Percentiles rank a stretch among this genome's conserved stretches.
phyloP scores from a whole-genome alignment of 2,113 vertebrate genomes.

The Lepidothrix coronata region DNA sequence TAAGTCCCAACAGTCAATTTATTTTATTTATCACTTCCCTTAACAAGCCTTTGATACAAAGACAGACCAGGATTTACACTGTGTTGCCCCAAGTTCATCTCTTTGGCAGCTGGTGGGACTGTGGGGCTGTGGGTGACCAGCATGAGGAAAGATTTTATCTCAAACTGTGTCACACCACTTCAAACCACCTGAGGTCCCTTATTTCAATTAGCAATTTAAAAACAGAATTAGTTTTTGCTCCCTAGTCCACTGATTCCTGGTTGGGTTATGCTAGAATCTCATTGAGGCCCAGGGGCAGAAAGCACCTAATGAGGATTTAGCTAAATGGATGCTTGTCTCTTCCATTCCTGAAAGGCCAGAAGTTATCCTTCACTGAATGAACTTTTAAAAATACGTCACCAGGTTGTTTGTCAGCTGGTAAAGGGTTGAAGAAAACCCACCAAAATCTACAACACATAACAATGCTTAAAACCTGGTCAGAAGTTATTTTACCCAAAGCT shows the following conservation, averaged over 20 bases:
- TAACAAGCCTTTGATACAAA: not conserved
- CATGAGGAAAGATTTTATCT: not conserved
- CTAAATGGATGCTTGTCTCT: not conserved
- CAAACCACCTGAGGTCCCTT: not conserved
- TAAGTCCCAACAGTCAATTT: not conserved
- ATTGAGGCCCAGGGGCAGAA: not conserved
- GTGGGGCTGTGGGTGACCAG: not conserved
- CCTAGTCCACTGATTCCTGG: not conserved
- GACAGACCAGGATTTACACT: not conserved
- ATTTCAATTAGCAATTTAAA: constrained; percentile 51
- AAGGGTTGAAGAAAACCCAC: not conserved
- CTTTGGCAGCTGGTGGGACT: not conserved
- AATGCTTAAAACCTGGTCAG: not conserved
- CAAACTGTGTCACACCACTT: not conserved
- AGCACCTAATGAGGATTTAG: constrained; percentile 10
- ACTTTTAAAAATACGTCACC: not conserved
- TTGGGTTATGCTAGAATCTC: not conserved
- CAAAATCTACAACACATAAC: not conserved
- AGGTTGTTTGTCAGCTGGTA: not conserved
- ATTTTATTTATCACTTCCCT: not conserved
- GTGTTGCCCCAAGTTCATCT: not conserved
- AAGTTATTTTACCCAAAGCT: not conserved
- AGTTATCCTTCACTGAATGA: not conserved
- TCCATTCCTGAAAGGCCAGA: not conserved
- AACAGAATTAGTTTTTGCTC: constrained; percentile 6